Evolutionary conservation across 2,797 vertebrate species (phyloP), one percentile per base, ranked within the genome.

Genomic region (Knipowitschia caucasica): DNA sequence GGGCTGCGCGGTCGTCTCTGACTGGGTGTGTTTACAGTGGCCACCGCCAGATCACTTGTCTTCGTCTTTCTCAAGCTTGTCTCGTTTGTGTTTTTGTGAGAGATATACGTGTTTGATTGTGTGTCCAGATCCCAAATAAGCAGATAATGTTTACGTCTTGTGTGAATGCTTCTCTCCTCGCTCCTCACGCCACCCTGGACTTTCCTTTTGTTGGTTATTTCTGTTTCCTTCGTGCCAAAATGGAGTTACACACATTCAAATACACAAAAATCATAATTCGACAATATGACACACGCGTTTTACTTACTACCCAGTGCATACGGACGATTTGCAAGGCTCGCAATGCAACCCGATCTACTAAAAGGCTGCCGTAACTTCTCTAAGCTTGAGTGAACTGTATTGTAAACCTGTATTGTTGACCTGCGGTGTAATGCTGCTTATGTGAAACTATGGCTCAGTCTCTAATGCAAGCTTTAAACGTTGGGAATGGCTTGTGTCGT

Each of bases 51-150:
- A n/a, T n/a, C n/a, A 71, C 56, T 18, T 52, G 50, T 61, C 60
- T 77, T 83, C 67, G 59, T 83, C 80, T 75, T 67, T 57, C 64
- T 24, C 31, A 59, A 59, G 39, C 50, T 47, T 51, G 34, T 25
- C 20, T 11, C 57, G 7, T 40, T 53, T 40, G 43, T 24, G 53
- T 27, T 8, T 26, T 0, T 36, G 31, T 1, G 11, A 5, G 54
- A 1, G 4, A n/a, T 29, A 52, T 43, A 45, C 2, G 5, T 2
- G 11, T 15, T 8, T 24, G 35, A 27, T 2, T 1, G 5, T 5
- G n/a, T n/a, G n/a, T n/a, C n/a, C n/a, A n/a, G n/a, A n/a, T n/a
- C n/a, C 3, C 25, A 8, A 7, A 43, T 33, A 30, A 5, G 2
- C 1, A 0, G 2, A 26, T 14, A 18, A 5, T 20, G 21, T 4